Base-by-base conservation (phyloP, 53 echinoderm and acorn worm species). In the Actinopyga echinites region DNA sequence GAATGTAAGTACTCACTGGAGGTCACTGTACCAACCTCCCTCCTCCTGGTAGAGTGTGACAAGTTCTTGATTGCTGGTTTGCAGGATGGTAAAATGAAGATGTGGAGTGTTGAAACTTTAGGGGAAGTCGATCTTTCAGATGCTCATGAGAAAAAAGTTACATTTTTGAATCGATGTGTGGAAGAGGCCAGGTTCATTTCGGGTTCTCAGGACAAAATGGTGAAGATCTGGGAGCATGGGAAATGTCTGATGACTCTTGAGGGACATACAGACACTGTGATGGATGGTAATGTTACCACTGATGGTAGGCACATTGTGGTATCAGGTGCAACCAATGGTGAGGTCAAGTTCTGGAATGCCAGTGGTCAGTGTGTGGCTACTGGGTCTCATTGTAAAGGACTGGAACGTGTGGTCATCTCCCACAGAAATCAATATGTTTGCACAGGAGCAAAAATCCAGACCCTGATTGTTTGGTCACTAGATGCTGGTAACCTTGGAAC, bases 391-490 rank as follows among this genome's bases (percentile, higher is more conserved):
- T 63, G 61, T 61, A 37, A 59, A n/a, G 81, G 64, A 34, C 28
- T 57, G 35, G 59, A 84, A 36, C 57, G 74, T 26, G 68, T 69
- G 0, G 71, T 68, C 17, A 57, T 84, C 20, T 56, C 74, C 28
- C 59, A 57, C 74, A 57, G 38, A 9, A 82, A 69, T 20, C 64
- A 56, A 31, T 86, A 86, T 64, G 82, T 79, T 30, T 74, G 63
- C 36, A 84, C 93, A 22, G 95, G 95, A 6, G 82, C 85, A 22
- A 92, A 88, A 38, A 69, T 42, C 37, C 85, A 88, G 43, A 83
- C 86, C 17, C 23, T 86, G 74, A 80, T 88, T 28, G 84, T 95
- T 22, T 92, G 95, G 93, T 93, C 90, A 11, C 73, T 93, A 4
- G 65, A 44, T 0, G 61, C 28, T 6, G 74, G 69, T 5, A 36